Evolutionary conservation across 2,113 vertebrate genomes (phyloP).

Genomic region (Rhabdomys dilectus): DNA sequence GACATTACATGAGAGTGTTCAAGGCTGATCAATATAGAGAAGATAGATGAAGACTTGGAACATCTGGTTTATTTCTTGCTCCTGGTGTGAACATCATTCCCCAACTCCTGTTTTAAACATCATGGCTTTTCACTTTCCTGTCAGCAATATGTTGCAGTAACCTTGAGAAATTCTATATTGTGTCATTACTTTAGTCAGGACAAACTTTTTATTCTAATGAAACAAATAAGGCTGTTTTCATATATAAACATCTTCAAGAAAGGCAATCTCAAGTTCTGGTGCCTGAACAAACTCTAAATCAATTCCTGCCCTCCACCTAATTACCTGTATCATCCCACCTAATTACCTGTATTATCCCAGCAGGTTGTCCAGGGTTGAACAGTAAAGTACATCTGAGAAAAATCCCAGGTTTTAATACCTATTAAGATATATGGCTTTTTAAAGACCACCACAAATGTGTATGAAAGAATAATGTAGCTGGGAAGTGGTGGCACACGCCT

Average conservation of each 20-base stretch:
- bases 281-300: too few species aligned
- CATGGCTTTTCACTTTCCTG: neutral
- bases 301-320: neutral
- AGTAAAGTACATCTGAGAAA: neutral
- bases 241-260: too few species aligned
- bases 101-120: neutral
- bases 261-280: neutral
- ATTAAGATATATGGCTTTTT: neutral
- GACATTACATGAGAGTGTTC: neutral
- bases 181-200: too few species aligned
- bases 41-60: neutral
- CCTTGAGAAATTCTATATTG: neutral
- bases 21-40: neutral
- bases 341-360: too few species aligned
- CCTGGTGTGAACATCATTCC: fast-evolving
- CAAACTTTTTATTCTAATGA: neutral
- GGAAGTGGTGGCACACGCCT: too few species aligned
- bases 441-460: neutral
- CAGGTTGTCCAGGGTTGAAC: fast-evolving
- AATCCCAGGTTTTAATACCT: neutral
- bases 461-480: neutral
- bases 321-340: neutral
- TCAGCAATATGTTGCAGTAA: neutral
- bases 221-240: neutral
- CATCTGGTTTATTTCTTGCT: neutral